These are phyloP conservation scores for Silurus lanzhouensis DNA, from an alignment of 2,797 vertebrate species.

Conservation along the genomic window DNA sequence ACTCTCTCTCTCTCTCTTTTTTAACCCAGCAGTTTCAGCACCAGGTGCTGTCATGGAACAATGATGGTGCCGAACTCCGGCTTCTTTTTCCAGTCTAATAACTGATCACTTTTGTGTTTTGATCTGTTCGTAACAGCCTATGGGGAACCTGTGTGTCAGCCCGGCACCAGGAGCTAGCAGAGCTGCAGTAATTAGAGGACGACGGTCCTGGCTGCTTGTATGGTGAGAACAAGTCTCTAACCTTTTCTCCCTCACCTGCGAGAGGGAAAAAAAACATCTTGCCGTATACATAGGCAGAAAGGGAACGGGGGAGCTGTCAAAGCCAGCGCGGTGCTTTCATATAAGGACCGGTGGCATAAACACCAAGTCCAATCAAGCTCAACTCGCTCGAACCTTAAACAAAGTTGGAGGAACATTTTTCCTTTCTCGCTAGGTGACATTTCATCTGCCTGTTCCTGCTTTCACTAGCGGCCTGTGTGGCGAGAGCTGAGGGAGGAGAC, in stretches of 20 bases:
- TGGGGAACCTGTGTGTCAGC: slow-evolving; percentile 37
- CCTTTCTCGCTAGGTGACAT: slow-evolving; percentile 85
- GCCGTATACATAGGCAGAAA: slow-evolving; percentile 53
- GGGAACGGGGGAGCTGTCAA: slow-evolving; percentile 57
- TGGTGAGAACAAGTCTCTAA: slow-evolving; percentile 57
- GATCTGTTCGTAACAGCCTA: slow-evolving; percentile 45
- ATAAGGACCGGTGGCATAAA: slow-evolving; percentile 73
- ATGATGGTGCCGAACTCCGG: neutral
- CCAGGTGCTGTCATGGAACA: neutral
- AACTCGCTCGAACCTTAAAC: slow-evolving; percentile 85
- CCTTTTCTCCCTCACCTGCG: slow-evolving; percentile 55
- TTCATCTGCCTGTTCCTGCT: slow-evolving; percentile 72
- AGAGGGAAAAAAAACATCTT: slow-evolving; percentile 40
- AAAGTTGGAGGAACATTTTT: slow-evolving; percentile 87
- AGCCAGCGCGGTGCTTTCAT: slow-evolving; percentile 55
- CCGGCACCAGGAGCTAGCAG: slow-evolving; percentile 37
- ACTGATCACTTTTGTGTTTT: slow-evolving; percentile 39
- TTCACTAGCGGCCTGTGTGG: slow-evolving; percentile 75
- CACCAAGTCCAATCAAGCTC: slow-evolving; percentile 75
- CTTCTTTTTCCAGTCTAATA: slow-evolving; percentile 23
- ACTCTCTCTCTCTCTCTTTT: neutral
- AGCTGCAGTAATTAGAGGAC: slow-evolving; percentile 57
- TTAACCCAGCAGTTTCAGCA: neutral
- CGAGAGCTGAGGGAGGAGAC: slow-evolving; percentile 92
- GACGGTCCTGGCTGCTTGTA: slow-evolving; percentile 35